Base-by-base conservation (phyloP, 64 coral and sea anemone species). In the Platygyra sinensis region DNA sequence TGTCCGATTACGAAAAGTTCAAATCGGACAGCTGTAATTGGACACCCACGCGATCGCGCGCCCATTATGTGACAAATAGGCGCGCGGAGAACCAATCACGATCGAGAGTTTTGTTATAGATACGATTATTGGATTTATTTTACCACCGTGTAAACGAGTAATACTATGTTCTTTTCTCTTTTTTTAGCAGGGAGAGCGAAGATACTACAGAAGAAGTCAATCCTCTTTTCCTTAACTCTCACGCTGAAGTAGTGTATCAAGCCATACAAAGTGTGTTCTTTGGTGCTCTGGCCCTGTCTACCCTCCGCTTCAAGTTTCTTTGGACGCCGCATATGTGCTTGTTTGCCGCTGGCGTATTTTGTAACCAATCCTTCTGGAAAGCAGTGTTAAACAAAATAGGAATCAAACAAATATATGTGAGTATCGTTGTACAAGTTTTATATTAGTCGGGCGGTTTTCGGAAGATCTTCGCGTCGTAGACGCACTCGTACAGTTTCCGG, bases 241-340 rank as follows among this genome's bases (percentile, higher is more conserved):
- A 93, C 13, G 94, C 97, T 16, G 97, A 99, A 36, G 42, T 99
- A 13, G 94, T 95, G 0, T 96, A 96, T 69, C 84, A 94, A 75
- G 89, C 57, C 20, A 96, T 99, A 18, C 97, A 99, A 74, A 99
- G 94, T 3, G 94, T 95, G 28, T 84, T 96, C 72, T 99, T 95
- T 86, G 97, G 80, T 74, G 77, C 88, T 10, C 88, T 99, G 88
- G 97, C 97, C 30, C 75, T 95, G 18, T 88, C 97, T 1, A 95
- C 97, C 15, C 51, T 99, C 8, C 82, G 97, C 32, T 99, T 99
- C 74, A 99, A 99, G 91, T 99, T 93, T 28, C 84, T 99, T 10
- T 99, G 94, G 97, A 93, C 80, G 10, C 97, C 97, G 2, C 94
- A 99, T 67, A 96, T 99, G 90, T 99, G 97, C 74, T n/a, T 99